Evolutionary conservation across 1,140 invertebrate species (phyloP).

Genomic region (Ladona fulva): DNA sequence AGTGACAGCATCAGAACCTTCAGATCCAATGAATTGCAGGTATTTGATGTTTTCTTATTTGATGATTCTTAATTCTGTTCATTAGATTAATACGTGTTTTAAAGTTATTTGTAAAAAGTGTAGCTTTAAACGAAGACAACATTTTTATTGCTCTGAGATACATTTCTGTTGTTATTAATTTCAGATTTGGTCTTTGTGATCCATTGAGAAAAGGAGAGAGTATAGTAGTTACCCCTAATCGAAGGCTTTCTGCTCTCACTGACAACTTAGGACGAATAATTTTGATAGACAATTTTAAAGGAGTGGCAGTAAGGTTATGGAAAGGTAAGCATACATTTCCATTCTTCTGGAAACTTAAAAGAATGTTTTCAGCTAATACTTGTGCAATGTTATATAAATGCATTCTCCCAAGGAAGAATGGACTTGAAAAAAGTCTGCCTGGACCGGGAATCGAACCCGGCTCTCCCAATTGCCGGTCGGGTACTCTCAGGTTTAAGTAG

Average conservation of each 20-base stretch:
- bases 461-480: no score
- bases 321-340: slow-evolving; percentile 52
- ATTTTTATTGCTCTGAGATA: not conserved
- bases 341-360: no score
- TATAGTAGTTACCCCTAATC: slow-evolving; percentile 68
- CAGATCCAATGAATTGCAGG: slow-evolving; percentile 36
- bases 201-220: slow-evolving; percentile 58
- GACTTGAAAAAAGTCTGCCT: no score
- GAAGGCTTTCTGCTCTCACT: slow-evolving; percentile 65
- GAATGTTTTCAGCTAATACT: no score
- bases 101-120: not conserved
- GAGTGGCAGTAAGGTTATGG: slow-evolving; percentile 75
- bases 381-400: no score
- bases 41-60: slow-evolving; percentile 23
- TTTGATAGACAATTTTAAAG: slow-evolving; percentile 70
- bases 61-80: not conserved
- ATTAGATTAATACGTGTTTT: not conserved
- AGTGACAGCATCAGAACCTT: slow-evolving; percentile 41
- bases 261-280: slow-evolving; percentile 81
- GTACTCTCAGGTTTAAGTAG: no score
- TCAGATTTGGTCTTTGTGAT: slow-evolving; percentile 77
- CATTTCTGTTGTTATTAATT: slow-evolving; percentile 14
- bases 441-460: no score
- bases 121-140: not conserved
- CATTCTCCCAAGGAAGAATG: no score